Conservation (phyloP, 2,888 invertebrate species). For the Ophion costatus region DNA sequence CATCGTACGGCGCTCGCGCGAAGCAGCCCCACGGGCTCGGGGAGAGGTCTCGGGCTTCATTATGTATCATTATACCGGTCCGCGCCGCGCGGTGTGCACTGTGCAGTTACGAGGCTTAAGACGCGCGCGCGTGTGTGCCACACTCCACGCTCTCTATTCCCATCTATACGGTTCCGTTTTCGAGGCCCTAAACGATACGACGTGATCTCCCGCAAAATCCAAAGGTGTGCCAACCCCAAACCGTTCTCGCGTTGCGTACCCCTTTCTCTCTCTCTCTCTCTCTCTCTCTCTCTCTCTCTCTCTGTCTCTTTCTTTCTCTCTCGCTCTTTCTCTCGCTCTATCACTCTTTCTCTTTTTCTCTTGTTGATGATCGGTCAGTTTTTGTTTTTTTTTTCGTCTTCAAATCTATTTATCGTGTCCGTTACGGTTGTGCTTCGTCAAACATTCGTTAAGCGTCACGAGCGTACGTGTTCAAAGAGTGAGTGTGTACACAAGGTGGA, state of each 20-base stretch:
- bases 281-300: neutral
- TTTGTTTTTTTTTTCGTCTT: conserved; percentile 30
- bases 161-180: conserved; percentile 61
- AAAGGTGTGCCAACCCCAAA: conserved; percentile 44
- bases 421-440: neutral
- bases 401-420: conserved; percentile 1
- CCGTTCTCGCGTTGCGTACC: neutral
- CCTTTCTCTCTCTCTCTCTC: neutral
- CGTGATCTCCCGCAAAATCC: conserved; percentile 60
- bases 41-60: conserved; percentile 83
- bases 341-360: neutral
- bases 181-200: conserved; percentile 67
- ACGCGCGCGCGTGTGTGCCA: conserved; percentile 80
- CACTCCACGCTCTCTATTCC: conserved; percentile 65
- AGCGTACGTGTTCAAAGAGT: conserved; percentile 23
- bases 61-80: conserved; percentile 84
- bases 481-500: conserved; percentile 55
- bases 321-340: neutral
- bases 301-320: neutral
- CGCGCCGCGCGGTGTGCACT: conserved; percentile 84
- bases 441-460: conserved; percentile 1
- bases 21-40: conserved; percentile 77
- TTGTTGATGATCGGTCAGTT: conserved; percentile 26
- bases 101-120: conserved; percentile 77
- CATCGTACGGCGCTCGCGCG: conserved; percentile 73